A percentile compares a stretch with the other conserved stretches of the same genome.
Conservation (phyloP, 1,140 invertebrate species). For the Hylaeus volcanicus region DNA sequence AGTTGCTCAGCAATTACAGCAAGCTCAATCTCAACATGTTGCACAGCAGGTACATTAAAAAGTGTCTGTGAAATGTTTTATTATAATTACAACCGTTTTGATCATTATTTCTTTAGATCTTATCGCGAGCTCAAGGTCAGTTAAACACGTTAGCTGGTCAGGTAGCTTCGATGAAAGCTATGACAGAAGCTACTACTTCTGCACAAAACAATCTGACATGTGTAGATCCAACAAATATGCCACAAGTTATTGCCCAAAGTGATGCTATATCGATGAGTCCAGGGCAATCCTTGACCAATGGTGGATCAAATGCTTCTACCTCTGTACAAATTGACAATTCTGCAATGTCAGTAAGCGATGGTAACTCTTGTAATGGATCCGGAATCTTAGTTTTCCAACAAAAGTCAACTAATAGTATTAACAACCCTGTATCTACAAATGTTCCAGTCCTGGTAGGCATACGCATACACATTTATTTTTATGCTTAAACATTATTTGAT, state of each 20-base stretch:
- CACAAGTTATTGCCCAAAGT: conserved; percentile 67
- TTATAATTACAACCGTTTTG: neutral
- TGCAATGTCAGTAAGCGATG: conserved; percentile 70
- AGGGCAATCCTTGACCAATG: conserved; percentile 70
- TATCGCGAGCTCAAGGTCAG: conserved; percentile 77
- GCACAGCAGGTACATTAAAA: conserved; percentile 72
- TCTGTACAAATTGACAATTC: conserved; percentile 75
- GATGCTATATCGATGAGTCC: conserved; percentile 66
- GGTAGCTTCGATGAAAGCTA: conserved; percentile 70
- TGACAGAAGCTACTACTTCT: conserved; percentile 69
- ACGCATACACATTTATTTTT: neutral
- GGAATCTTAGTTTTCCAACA: conserved; percentile 82
- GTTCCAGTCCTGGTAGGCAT: conserved; percentile 82
- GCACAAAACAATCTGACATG: conserved; percentile 70
- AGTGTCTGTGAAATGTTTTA: conserved; percentile 47
- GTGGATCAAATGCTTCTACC: conserved; percentile 66
- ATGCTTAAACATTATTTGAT: neutral
- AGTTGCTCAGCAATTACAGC: conserved; percentile 77
- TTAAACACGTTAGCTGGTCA: conserved; percentile 72
- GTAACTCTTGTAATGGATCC: conserved; percentile 80
- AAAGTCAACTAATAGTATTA: conserved; percentile 69
- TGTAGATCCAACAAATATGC: conserved; percentile 68
- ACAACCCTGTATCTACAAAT: conserved; percentile 78
- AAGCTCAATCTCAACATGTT: conserved; percentile 78
- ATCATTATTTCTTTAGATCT: conserved; percentile 67